Conservation (phyloP, 2,797 vertebrate genomes). For the Falco peregrinus region DNA sequence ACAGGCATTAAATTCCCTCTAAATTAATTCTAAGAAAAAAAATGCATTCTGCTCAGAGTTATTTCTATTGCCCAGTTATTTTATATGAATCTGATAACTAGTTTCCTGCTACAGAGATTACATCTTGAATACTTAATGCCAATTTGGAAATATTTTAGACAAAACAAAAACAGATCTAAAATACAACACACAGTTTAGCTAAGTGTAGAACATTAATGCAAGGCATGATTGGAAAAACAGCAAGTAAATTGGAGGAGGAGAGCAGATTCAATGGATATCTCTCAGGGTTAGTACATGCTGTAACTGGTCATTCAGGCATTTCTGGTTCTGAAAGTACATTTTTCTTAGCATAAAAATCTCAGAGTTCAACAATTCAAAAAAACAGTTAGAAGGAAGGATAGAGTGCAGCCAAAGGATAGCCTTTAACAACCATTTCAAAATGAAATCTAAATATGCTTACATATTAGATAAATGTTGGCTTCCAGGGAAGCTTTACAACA, state of each 20-base stretch:
- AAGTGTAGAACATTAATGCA: slow-evolving; percentile 78
- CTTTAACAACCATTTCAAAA: slow-evolving; percentile 63
- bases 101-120: slow-evolving; percentile 76
- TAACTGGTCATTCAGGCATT: slow-evolving; percentile 59
- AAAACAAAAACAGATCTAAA: slow-evolving; percentile 78
- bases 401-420: slow-evolving; percentile 70
- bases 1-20: slow-evolving; percentile 74
- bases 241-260: slow-evolving; percentile 65
- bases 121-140: slow-evolving; percentile 79
- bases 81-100: slow-evolving; percentile 75
- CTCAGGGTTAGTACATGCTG: slow-evolving; percentile 51
- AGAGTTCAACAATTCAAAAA: slow-evolving; percentile 13
- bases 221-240: slow-evolving; percentile 76
- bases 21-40: slow-evolving; percentile 71
- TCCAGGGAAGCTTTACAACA: slow-evolving; percentile 45
- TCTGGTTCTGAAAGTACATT: slow-evolving; percentile 54
- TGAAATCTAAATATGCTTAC: slow-evolving; percentile 70
- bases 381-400: slow-evolving; percentile 7
- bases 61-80: slow-evolving; percentile 74
- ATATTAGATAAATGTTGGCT: slow-evolving; percentile 66
- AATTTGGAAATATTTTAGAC: slow-evolving; percentile 79
- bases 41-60: slow-evolving; percentile 69
- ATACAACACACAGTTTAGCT: slow-evolving; percentile 74
- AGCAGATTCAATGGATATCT: slow-evolving; percentile 46
- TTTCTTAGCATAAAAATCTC: slow-evolving; percentile 30